Conservation (phyloP, 2,888 invertebrate species). For the Nemotelus nigrinus region DNA sequence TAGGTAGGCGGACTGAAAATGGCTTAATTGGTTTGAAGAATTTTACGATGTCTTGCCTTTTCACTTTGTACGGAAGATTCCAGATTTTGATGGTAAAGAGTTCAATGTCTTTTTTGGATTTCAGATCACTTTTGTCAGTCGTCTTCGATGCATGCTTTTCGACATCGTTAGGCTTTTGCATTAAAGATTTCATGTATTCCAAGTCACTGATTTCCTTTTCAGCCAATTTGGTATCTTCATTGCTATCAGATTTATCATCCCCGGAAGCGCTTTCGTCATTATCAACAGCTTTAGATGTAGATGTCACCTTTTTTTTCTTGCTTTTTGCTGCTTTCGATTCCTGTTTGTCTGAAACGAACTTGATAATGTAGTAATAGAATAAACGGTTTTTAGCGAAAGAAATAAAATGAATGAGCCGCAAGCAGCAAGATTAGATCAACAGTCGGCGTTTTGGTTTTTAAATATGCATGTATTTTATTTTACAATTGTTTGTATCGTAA, state of each 20-base stretch:
- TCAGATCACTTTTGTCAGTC: constrained; percentile 57
- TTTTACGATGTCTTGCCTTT: constrained; percentile 84
- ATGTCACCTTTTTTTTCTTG: background rate
- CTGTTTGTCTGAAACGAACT: too few relatives aligned
- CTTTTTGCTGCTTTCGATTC: background rate
- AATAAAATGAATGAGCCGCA: too few relatives aligned
- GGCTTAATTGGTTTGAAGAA: constrained; percentile 85
- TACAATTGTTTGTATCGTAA: too few relatives aligned
- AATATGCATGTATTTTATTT: too few relatives aligned
- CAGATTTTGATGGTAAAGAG: constrained; percentile 77
- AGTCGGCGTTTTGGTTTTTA: too few relatives aligned
- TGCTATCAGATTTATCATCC: constrained; percentile 54
- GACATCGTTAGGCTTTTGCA: constrained; percentile 59
- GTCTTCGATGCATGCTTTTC: constrained; percentile 51
- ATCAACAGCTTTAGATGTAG: background rate
- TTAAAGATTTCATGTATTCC: constrained; percentile 80
- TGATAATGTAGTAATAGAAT: too few relatives aligned
- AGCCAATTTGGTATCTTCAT: constrained; percentile 69
- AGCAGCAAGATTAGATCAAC: too few relatives aligned
- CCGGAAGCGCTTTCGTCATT: constrained; percentile 18
- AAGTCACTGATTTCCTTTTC: constrained; percentile 80
- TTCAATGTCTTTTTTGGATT: constrained; percentile 63
- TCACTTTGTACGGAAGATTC: constrained; percentile 80
- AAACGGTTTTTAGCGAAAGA: too few relatives aligned
- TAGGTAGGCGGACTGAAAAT: constrained; percentile 81